Evolutionary conservation across 92 coral and sea anemone species (phyloP), one percentile per base, ranked within the genome.

Genomic region (Umimayanthus chanpuru): DNA sequence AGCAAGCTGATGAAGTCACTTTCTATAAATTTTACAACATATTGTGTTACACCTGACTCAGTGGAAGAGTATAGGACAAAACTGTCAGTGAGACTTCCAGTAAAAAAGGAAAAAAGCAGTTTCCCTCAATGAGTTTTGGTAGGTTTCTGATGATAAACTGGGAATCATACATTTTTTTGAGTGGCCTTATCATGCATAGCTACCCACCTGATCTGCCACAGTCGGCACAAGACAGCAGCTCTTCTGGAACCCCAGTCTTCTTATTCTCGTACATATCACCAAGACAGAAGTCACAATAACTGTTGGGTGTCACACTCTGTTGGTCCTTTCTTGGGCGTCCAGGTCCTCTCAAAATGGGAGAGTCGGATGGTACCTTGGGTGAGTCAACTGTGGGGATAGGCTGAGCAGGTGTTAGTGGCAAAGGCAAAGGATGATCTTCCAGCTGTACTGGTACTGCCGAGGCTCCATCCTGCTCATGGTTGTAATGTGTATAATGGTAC

Each of bases 221-320:
- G 89, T 97, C 99, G 0, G 99, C 98, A 88, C 99, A 97, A 23
- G 99, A 97, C 66, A 97, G 88, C 65, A 97, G 90, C 72, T 97
- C 99, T 91, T 97, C 99, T 47, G 99, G 94, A 6, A 81, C 85
- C 3, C 96, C 93, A 0, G 96, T 95, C 86, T 96, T 93, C 92
- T 97, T 97, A 87, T 97, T 97, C 74, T 91, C 93, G 14, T 83
- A 86, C 80, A 89, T 92, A 89, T 97, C 98, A n/a, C 99, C 99
- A 81, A 97, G 89, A 82, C 99, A 97, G 73, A 97, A 97, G 86
- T 97, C 99, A 86, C 99, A 97, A 82, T 97, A 97, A 87, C 95
- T 96, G 85, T 97, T 97, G 30, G 98, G 98, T 26, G 98, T 93
- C 20, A 89, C 94, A 65, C 86, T 88, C 26, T 77, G 92, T 2